Base-by-base conservation (phyloP, 2,113 vertebrate genomes). In the Triplophysa rosa region DNA sequence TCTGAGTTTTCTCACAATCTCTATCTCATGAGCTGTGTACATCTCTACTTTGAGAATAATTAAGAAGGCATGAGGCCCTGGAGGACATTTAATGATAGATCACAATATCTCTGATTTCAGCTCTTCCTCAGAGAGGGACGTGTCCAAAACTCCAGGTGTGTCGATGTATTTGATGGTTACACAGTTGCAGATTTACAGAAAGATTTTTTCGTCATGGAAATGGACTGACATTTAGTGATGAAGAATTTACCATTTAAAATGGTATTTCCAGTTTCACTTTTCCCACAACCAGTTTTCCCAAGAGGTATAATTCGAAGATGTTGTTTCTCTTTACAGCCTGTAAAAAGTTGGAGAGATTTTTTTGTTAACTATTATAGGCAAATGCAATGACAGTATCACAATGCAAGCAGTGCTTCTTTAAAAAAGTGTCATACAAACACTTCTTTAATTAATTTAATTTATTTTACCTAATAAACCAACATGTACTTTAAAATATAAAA, bases 251-350 rank as follows among this genome's bases (percentile, higher is more conserved):
- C 7, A 19, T 58, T 40, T 26, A 81, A 68, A 0, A 84, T 78
- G 19, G 62, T 78, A 12, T 81, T 84, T n/a, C 82, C 67, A 10
- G 71, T 1, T 14, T 72, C 71, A 63, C 78, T 84, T 56, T 80
- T 80, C 1, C 82, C 82, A 26, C 29, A 23, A 40, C 82, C 73
- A 2, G 78, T 74, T 49, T 81, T 84, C 29, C 79, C 83, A 29
- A 84, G 19, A 26, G 78, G 76, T 2, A 84, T 11, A 4, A 84
- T 73, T 47, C 45, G 45, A 10, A 47, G 45, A 12, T 13, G 45
- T 47, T 47, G 11, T 47, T 1, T 47, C 45, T 47, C 45, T 3
- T 12, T 9, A 47, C 45, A 47, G 9, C 0, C 45, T 47, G 45
- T 47, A 47, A 47, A 47, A 12, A 47, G 10, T 1, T 0, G 11